Evolutionary conservation across 1,140 invertebrate genomes (phyloP).

Genomic region (Drosophila tsacasi): DNA sequence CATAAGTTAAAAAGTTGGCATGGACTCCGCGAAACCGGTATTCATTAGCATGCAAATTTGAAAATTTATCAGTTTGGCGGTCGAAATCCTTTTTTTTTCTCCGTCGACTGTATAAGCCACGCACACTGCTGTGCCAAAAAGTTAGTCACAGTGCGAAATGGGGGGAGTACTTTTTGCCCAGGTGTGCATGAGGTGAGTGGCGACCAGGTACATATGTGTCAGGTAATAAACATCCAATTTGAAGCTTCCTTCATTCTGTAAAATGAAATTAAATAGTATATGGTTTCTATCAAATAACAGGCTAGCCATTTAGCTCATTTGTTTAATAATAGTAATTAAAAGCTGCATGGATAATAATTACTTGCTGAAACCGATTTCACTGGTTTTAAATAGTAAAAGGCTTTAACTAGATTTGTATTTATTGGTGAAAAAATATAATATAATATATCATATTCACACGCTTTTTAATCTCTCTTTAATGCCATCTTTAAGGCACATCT

Average conservation of each 20-base stretch:
- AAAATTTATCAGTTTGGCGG: constrained; percentile 65
- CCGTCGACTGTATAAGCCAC: constrained; percentile 15
- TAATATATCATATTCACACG: too few relatives aligned
- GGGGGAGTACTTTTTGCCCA: constrained; percentile 7
- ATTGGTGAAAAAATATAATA: too few relatives aligned
- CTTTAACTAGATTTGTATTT: too few relatives aligned
- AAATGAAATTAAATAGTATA: not conserved
- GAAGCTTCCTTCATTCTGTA: too few relatives aligned
- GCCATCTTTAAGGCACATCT: constrained; percentile 5
- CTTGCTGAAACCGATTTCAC: too few relatives aligned
- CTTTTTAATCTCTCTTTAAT: not conserved
- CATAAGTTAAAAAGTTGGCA: constrained; percentile 35
- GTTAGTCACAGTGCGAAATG: constrained; percentile 9
- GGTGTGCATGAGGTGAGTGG: not conserved
- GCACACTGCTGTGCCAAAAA: not conserved
- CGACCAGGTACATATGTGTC: constrained; percentile 2
- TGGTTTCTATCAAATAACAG: not conserved
- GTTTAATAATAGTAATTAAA: not conserved
- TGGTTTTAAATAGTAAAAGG: too few relatives aligned
- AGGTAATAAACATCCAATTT: constrained; percentile 17
- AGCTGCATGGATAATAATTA: not conserved
- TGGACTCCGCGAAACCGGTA: constrained; percentile 24
- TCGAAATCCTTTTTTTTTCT: constrained; percentile 39
- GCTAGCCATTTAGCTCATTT: not conserved
- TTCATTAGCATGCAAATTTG: constrained; percentile 76